Conservation (phyloP, 2,113 vertebrate genomes). For the Neomonachus schauinslandi region DNA sequence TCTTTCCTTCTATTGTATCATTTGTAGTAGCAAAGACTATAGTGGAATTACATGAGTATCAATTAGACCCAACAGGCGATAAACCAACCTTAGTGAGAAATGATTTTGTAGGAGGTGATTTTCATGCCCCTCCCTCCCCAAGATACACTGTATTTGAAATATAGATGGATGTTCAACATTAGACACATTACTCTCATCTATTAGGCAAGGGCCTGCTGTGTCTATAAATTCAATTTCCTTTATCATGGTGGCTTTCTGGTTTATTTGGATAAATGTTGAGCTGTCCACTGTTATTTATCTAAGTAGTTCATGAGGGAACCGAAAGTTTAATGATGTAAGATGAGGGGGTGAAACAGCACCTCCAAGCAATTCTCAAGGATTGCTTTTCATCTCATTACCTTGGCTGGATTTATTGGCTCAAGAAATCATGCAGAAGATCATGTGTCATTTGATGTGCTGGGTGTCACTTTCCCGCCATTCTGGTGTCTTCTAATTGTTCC, state of each 20-base stretch:
- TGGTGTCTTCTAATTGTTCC: neutral
- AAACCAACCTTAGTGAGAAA: conserved; percentile 46
- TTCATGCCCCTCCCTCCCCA: neutral
- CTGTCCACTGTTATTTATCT: conserved; percentile 72
- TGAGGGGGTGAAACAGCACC: conserved; percentile 25
- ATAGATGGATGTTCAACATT: conserved; percentile 64
- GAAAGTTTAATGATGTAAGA: conserved; percentile 65
- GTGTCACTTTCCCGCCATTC: neutral
- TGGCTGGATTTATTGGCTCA: conserved; percentile 14
- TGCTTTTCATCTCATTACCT: conserved; percentile 40
- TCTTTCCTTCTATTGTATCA: conserved; percentile 53
- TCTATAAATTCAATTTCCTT: conserved; percentile 74
- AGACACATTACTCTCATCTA: conserved; percentile 61
- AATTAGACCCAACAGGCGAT: conserved; percentile 47
- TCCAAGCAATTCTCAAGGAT: conserved; percentile 63
- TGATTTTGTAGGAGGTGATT: conserved; percentile 35
- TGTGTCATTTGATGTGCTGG: conserved; percentile 36
- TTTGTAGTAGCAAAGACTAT: neutral
- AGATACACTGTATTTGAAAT: conserved; percentile 41
- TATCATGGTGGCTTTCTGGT: conserved; percentile 65
- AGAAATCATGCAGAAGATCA: conserved; percentile 36
- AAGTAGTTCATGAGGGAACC: conserved; percentile 64
- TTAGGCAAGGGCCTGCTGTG: conserved; percentile 62
- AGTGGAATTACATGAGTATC: conserved; percentile 51
- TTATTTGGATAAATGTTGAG: conserved; percentile 78